Percentiles rank a stretch among this genome's conserved stretches.
These are phyloP conservation scores for Apis florea DNA, from an alignment of 1,140 invertebrate genomes.

Conservation along the genomic window DNA sequence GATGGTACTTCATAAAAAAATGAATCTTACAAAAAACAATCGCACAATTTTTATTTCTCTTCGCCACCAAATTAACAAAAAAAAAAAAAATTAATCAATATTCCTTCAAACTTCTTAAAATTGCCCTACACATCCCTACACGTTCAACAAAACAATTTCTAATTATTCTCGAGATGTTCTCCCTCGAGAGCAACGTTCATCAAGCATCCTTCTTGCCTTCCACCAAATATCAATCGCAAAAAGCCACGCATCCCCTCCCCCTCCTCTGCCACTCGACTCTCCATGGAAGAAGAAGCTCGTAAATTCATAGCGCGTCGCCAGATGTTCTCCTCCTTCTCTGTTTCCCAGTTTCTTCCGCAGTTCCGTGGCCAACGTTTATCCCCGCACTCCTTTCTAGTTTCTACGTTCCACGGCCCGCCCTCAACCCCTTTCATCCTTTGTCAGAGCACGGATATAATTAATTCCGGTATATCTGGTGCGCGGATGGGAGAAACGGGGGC, in stretches of 20 bases:
- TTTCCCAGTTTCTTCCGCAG: not conserved
- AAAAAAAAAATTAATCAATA: too few species aligned
- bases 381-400: slow-evolving; percentile 13
- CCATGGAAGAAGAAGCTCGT: not conserved
- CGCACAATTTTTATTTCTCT: too few species aligned
- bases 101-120: too few species aligned
- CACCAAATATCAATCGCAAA: not conserved
- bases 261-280: not conserved
- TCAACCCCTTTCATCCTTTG: slow-evolving; percentile 45
- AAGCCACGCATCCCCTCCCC: not conserved
- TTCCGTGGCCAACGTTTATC: not conserved
- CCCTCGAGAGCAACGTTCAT: not conserved
- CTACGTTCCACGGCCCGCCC: not conserved
- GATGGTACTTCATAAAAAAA: too few species aligned
- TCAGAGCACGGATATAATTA: slow-evolving; percentile 63
- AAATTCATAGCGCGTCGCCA: slow-evolving; percentile 15
- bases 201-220: not conserved
- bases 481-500: slow-evolving; percentile 5
- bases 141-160: not conserved
- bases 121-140: too few species aligned
- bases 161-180: not conserved
- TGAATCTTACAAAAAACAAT: too few species aligned
- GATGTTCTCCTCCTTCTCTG: slow-evolving; percentile 1
- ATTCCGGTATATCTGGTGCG: slow-evolving; percentile 61
- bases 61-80: too few species aligned